Conservation (phyloP, 2,797 vertebrate species). For the Pipistrellus pipistrellus region DNA sequence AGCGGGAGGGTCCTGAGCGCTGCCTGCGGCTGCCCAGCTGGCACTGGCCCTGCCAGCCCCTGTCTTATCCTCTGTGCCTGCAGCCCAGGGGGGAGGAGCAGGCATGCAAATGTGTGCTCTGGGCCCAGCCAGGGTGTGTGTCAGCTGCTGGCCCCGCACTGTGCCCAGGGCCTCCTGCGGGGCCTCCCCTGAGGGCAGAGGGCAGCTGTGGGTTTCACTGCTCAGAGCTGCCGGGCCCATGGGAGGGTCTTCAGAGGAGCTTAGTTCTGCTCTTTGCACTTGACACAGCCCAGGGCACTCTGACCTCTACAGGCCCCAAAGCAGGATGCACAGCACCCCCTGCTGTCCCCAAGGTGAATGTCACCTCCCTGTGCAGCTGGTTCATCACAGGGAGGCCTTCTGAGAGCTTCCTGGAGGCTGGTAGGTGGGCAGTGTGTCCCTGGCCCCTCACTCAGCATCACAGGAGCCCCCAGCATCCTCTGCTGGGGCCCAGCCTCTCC, state of each 20-base stretch:
- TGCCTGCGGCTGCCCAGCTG: not conserved
- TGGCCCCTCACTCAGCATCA: no score
- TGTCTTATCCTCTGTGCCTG: not conserved
- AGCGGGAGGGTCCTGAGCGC: not conserved
- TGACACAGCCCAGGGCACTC: no score
- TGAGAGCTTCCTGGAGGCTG: not conserved
- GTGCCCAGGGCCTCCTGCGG: no score
- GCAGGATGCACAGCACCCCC: not conserved
- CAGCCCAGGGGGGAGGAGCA: not conserved
- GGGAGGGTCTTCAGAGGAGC: not conserved
- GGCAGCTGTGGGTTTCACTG: not conserved
- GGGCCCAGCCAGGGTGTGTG: no score
- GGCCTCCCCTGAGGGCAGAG: no score
- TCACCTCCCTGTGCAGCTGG: no score
- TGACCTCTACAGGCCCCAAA: no score
- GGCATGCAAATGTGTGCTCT: no score
- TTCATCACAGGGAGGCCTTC: not conserved
- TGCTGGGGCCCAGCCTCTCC: no score
- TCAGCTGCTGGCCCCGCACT: no score
- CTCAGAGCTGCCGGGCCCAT: no score
- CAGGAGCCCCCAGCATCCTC: no score
- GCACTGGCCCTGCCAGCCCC: not conserved
- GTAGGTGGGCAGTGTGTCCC: not conserved
- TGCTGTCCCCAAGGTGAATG: not conserved
- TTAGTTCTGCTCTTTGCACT: not conserved